These are phyloP conservation scores for Agapornis canus DNA, from an alignment of 2,797 vertebrate species.

Conservation along the genomic window DNA sequence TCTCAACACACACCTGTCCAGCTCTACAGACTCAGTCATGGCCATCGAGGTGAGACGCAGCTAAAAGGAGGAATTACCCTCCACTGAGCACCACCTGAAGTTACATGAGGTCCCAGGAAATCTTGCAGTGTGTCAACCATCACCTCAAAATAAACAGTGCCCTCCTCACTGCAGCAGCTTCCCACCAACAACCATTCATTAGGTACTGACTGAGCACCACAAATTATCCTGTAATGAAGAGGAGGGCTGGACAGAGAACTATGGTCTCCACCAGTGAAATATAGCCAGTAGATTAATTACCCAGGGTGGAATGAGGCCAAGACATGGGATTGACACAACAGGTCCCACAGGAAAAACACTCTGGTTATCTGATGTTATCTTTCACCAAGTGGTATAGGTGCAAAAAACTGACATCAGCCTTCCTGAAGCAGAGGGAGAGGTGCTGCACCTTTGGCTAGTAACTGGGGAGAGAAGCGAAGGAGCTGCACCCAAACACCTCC, in stretches of 20 bases:
- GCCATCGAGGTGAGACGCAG: neutral
- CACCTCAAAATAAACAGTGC: neutral
- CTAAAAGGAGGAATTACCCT: neutral
- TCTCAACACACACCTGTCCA: neutral
- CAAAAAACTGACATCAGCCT: neutral
- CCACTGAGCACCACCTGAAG: neutral
- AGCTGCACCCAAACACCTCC: fast-evolving
- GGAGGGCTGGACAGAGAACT: neutral
- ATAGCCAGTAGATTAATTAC: neutral
- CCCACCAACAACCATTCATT: neutral
- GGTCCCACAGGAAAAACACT: neutral
- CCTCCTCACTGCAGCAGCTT: neutral
- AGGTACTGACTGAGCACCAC: neutral
- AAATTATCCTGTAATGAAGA: neutral
- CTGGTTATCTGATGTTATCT: neutral
- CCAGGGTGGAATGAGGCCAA: neutral
- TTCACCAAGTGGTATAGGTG: neutral
- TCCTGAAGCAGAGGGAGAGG: neutral
- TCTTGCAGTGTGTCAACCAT: neutral
- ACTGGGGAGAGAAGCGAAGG: neutral
- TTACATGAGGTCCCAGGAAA: neutral
- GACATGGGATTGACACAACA: neutral
- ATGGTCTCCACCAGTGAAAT: neutral
- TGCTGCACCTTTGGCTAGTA: neutral
- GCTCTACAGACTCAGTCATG: neutral